Conservation (phyloP, 2,113 vertebrate species). For the Cromileptes altivelis region DNA sequence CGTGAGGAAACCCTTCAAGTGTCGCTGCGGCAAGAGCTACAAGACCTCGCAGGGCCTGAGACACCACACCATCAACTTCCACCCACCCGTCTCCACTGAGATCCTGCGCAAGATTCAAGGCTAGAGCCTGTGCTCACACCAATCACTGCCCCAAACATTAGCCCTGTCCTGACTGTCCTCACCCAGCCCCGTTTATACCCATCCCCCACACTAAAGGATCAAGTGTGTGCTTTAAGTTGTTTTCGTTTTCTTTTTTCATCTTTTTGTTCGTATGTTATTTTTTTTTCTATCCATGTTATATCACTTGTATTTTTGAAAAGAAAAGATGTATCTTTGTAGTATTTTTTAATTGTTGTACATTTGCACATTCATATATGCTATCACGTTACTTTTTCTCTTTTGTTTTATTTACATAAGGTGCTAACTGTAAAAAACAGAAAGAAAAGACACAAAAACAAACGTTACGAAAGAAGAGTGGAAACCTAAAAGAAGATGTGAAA, state of each 20-base stretch:
- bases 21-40: slow-evolving; percentile 99
- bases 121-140: slow-evolving; percentile 80
- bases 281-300: slow-evolving; percentile 67
- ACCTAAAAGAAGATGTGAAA: slow-evolving; percentile 28
- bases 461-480: slow-evolving; percentile 29
- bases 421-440: slow-evolving; percentile 86
- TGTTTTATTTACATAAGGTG: slow-evolving; percentile 90
- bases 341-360: slow-evolving; percentile 91
- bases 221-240: slow-evolving; percentile 92
- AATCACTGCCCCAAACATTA: slow-evolving; percentile 47
- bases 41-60: slow-evolving; percentile 99
- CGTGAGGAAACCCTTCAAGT: slow-evolving; percentile 98
- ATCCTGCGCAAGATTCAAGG: slow-evolving; percentile 98
- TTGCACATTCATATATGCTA: slow-evolving; percentile 94
- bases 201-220: slow-evolving; percentile 79
- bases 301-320: slow-evolving; percentile 88
- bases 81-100: slow-evolving; percentile 96
- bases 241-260: slow-evolving; percentile 48
- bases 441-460: slow-evolving; percentile 80
- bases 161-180: slow-evolving; percentile 81
- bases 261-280: slow-evolving; percentile 65
- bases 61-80: slow-evolving; percentile 99
- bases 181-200: slow-evolving; percentile 6
- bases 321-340: slow-evolving; percentile 89
- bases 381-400: slow-evolving; percentile 86